Base-by-base conservation (phyloP, 2,113 vertebrate species). In the Sminthopsis crassicaudata region DNA sequence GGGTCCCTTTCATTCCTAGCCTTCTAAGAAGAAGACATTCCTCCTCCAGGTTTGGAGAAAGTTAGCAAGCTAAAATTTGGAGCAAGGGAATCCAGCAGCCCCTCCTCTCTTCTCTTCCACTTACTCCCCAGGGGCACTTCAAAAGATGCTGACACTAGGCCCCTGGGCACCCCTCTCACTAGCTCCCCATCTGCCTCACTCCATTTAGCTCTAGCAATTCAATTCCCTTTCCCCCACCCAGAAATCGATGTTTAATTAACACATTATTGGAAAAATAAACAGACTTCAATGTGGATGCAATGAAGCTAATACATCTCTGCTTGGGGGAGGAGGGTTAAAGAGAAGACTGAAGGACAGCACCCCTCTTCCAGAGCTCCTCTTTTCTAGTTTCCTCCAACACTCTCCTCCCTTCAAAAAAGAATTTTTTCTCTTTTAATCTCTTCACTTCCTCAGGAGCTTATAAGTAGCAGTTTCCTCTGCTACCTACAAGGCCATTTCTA, bases 241-340 rank as follows among this genome's bases (percentile, higher is more conserved):
- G 98, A 99, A 99, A 98, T 98, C 98, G 96, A 98, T 98, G 98
- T 98, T 99, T 98, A 98, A 98, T 98, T 98, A 98, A 98, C 98
- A 98, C 98, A 96, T 98, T 98, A 99, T 98, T 98, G 98, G 93
- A 93, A 96, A 95, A 97, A 98, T 97, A 97, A 98, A 98, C 96
- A 2, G 93, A 46, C 97, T 97, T 97, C 97, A 98, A 97, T 92
- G 98, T 97, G 96, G 98, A 96, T 98, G 97, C 98, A 98, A 98
- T 25, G 67, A 98, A 98, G 97, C 96, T 98, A 98, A 97, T 94
- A 97, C 53, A 95, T 96, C 94, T 96, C 95, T 96, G 93, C 95
- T 98, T 94, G 97, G 98, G 97, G 96, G 93, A 94, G 36, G 26
- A 30, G 46, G 46, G 84, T 27, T 8, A 8, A n/a, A 42, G 3